Base-by-base conservation (phyloP, 1,140 invertebrate genomes). In the Brachionus rubens region DNA sequence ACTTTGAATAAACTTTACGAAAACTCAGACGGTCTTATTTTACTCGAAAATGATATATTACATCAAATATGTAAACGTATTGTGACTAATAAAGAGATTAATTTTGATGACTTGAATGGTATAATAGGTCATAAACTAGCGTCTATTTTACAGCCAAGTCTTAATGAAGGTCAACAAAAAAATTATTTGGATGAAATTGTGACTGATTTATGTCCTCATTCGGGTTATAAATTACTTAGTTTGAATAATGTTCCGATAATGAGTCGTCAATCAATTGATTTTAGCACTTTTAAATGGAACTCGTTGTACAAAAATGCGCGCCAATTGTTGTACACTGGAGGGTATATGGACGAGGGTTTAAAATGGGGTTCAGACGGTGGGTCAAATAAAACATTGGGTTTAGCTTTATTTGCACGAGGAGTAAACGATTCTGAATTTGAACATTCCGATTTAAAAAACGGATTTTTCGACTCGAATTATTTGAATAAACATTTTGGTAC, bases 31-130 rank as follows among this genome's bases (percentile, higher is more conserved):
- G 83, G 81, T 7, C 54, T 86, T 5, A 75, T 86, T 24, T 77
- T 83, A 4, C 81, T 86, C 79, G 81, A 85, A 76, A 86, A 86
- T 79, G 85, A 86, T 77, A 76, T 79, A 28, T 77, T 86, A 12
- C 82, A 85, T 26, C 41, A 65, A 28, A 40, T 47, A 30, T 41
- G 40, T 21, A 21, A 82, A 81, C 68, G 82, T 83, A 14, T 86
- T 82, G 7, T 59, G 84, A 41, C 80, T 79, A 50, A 81, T 84
- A 5, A 84, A 83, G 80, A 82, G 28, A 80, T 86, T 40, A 81
- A 81, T 21, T 83, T 85, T 72, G 65, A 78, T 67, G 82, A 85
- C 77, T 81, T 86, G 10, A 86, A 86, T 68, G 79, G 77, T 54
- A 81, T 86, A 12, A 82, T 85, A 26, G 78, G 78, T 40, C 81